Evolutionary conservation across 1,140 invertebrate species (phyloP).

Genomic region (Drosophila yakuba): DNA sequence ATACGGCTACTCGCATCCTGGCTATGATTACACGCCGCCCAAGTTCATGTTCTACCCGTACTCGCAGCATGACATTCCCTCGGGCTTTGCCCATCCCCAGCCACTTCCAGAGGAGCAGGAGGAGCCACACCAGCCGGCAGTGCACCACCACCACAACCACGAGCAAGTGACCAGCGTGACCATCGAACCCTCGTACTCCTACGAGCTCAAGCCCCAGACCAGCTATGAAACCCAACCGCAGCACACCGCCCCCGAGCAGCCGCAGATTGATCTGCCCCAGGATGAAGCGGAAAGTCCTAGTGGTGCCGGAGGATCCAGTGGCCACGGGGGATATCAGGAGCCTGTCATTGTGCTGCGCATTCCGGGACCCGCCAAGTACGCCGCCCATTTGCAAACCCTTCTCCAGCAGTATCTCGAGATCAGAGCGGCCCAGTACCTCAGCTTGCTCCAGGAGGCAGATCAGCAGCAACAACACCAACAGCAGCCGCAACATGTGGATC

Average conservation of each 20-base stretch:
- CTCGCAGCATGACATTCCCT: conserved; percentile 76
- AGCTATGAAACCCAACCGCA: conserved; percentile 57
- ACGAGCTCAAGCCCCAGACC: conserved; percentile 80
- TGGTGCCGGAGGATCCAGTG: neutral
- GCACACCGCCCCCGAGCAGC: conserved; percentile 52
- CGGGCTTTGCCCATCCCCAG: conserved; percentile 28
- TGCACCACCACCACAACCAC: conserved; percentile 27
- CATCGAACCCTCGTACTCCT: conserved; percentile 82
- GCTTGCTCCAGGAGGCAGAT: conserved; percentile 74
- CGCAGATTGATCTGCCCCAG: conserved; percentile 76
- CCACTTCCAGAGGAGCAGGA: conserved; percentile 30
- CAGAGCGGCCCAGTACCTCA: conserved; percentile 79
- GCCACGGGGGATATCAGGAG: conserved; percentile 57
- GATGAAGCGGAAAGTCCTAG: conserved; percentile 12
- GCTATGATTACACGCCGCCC: conserved; percentile 77
- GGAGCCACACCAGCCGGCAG: conserved; percentile 14
- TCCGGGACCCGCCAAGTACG: conserved; percentile 81
- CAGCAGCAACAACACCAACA: conserved; percentile 65
- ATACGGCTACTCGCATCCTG: conserved; percentile 74
- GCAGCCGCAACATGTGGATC: conserved; percentile 20
- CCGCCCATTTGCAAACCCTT: conserved; percentile 78
- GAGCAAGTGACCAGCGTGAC: conserved; percentile 75
- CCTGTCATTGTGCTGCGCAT: conserved; percentile 82
- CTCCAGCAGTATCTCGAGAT: conserved; percentile 84
- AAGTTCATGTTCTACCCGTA: conserved; percentile 84